Evolutionary conservation across 2,797 vertebrate species (phyloP), one percentile per base, ranked within the genome.

Genomic region (Ctenopoma multispine): DNA sequence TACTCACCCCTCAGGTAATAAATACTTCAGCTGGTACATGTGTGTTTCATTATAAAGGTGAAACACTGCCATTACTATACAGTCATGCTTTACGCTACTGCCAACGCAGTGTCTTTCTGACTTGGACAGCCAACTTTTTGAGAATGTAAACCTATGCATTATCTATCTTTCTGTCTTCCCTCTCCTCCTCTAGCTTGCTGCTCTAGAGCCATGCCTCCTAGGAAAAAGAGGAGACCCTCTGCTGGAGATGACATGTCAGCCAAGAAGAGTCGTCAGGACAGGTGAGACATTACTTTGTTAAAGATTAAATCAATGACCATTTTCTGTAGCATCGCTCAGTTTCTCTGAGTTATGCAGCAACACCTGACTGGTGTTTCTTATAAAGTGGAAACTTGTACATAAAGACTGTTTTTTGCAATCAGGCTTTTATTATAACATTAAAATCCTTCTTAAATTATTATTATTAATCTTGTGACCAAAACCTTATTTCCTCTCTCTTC

Each of bases 151-250:
- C 69, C 46, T 50, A 38, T 27, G 36, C n/a, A 36, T 48, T 3
- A 12, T 46, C n/a, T 31, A 3, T 67, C 31, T 63, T 7, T 67
- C 7, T 17, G 6, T 58, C n/a, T 53, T 53, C 7, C 20, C 7
- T 27, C 61, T 66, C 1, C 29, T 12, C 44, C 61, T 41, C 13
- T 71, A 99, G 98, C 96, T 94, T 98, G 97, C 93, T 97, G 96
- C 94, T 96, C 95, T 81, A 97, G 96, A 97, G 95, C 95, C 94
- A 99, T 99, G 98, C 98, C 98, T 72, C 98, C 98, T 54, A 97
- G 98, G 92, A 99, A 99, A 98, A 99, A 99, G 95, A 99, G 97
- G 95, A 98, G 98, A 96, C 97, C 98, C 80, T 96, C 97, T 66
- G 93, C 96, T 84, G 97, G 96, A 91, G 97, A 99, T 88, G 97